Base-by-base conservation (phyloP, 2,113 vertebrate species). In the Helogale parvula region DNA sequence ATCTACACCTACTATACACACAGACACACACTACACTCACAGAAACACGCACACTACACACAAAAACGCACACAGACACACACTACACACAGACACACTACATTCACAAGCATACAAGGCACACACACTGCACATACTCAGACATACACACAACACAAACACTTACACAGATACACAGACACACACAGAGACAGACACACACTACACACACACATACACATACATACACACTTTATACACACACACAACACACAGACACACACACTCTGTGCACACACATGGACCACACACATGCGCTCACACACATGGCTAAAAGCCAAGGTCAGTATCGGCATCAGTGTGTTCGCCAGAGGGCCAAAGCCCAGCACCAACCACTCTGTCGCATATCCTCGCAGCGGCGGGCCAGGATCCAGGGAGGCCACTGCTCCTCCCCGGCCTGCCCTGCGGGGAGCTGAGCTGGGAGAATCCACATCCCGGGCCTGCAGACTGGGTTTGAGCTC, bases 371-470 rank as follows among this genome's bases (percentile, higher is more conserved):
- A 38, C 47, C 25, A n/a, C n/a, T 63, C 52, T 13, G 31, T 21
- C 50, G 66, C 9, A 15, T 4, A 12, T 0, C 7, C 4, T 5
- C 7, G 7, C 7, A 7, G 0, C 2, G 15, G 7, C 38, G 23
- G 12, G 45, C 41, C 54, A 57, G 38, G 16, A 25, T 13, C 23
- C 13, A 15, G 10, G 0, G 16, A 76, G 79, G 54, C 50, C 2
- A 0, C 50, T 50, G 50, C 50, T 12, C 71, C 71, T 54, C 31
- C 50, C 31, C 13, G 13, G 4, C 9, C 45, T 27, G 7, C 25
- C 25, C 52, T 14, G 47, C 10, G 16, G 13, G 9, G 57, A 19
- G 11, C 31, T 50, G 65, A n/a, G 21, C 21, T 50, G 57, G 47
- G 31, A 81, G 5, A 41, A 31, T 3, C 9, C 29, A 35, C 25